Evolutionary conservation across 2,888 invertebrate species (phyloP), one percentile per base, ranked within the genome.

Genomic region (Thecophora atra): DNA sequence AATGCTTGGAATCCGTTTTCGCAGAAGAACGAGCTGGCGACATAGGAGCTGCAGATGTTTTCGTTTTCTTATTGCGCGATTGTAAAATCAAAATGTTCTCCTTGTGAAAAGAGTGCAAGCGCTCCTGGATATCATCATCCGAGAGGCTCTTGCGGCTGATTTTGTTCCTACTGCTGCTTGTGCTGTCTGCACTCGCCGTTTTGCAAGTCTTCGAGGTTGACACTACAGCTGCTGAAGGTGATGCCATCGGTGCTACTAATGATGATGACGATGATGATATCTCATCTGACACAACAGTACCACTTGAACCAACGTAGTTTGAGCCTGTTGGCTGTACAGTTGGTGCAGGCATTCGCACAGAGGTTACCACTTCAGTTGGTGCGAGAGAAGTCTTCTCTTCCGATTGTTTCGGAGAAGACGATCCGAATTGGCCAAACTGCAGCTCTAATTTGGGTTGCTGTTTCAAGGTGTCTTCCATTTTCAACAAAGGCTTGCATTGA

Each of bases 101-200:
- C 1, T 90, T 90, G 80, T 91, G 90, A 81, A 91, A 91, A 47
- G 89, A 90, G 78, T 90, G 89, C 75, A 90, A 87, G 76, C 89
- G 89, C 78, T 90, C 89, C 79, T 90, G 90, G 70, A 90, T 90
- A 78, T 90, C 90, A 76, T 90, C 89, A 78, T 90, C 85, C n/a
- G 84, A 83, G 2, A 85, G 79, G 60, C 80, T 82, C 72, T 83
- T 82, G 15, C 63, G 67, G 13, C 7, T 51, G 15, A 24, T 44
- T 64, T 63, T 44, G 70, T 68, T n/a, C 26, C 37, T 15, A 68
- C 7, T 1, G 54, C 37, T 66, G 75, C 64, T 21, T 72, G 56
- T 26, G 73, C 62, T 67, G 19, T 56, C 58, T 4, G 54, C 64
- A 21, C 51, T 30, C 17, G 58, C 47, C 5, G 51, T 30, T 13